Percentiles rank a stretch among this genome's conserved stretches.
Evolutionary conservation across 2,888 invertebrate genomes (phyloP).

Genomic region (Nomada goodeniana): DNA sequence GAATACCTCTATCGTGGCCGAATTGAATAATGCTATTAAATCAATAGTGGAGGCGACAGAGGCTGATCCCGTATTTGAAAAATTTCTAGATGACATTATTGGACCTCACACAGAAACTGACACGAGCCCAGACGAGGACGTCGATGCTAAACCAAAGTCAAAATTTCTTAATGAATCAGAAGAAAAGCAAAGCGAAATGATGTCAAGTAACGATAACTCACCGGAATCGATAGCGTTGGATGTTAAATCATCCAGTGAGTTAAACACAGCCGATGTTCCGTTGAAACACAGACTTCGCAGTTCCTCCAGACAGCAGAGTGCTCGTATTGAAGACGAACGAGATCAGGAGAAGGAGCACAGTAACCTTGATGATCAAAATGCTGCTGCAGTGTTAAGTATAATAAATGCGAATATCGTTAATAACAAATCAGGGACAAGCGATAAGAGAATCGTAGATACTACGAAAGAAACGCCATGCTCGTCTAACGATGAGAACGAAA

Average conservation of each 20-base stretch:
- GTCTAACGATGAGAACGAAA: neutral
- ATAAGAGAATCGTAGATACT: slow-evolving; percentile 37
- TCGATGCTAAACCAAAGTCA: slow-evolving; percentile 56
- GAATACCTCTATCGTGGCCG: slow-evolving; percentile 80
- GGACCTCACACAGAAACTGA: slow-evolving; percentile 71
- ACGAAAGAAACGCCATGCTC: slow-evolving; percentile 24
- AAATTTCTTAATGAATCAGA: slow-evolving; percentile 18
- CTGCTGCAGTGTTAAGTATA: slow-evolving; percentile 81
- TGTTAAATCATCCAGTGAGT: slow-evolving; percentile 31
- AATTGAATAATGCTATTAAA: slow-evolving; percentile 85
- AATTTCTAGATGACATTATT: slow-evolving; percentile 84
- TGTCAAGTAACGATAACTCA: slow-evolving; percentile 9
- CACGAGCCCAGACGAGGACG: slow-evolving; percentile 78
- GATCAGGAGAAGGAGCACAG: slow-evolving; percentile 68
- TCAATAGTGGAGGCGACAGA: slow-evolving; percentile 85
- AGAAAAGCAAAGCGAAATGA: slow-evolving; percentile 44
- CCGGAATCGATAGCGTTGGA: slow-evolving; percentile 36
- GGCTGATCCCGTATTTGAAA: slow-evolving; percentile 85
- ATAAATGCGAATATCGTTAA: slow-evolving; percentile 78
- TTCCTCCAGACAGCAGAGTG: slow-evolving; percentile 75
- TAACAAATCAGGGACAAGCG: slow-evolving; percentile 32
- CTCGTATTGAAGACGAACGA: slow-evolving; percentile 67
- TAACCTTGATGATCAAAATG: slow-evolving; percentile 80
- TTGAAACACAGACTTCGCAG: slow-evolving; percentile 80
- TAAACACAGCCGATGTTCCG: slow-evolving; percentile 70